A percentile compares a stretch with the other conserved stretches of the same genome.
These are phyloP conservation scores for Ptychadena robeensis DNA, from an alignment of 2,797 vertebrate genomes.

Conservation along the genomic window DNA sequence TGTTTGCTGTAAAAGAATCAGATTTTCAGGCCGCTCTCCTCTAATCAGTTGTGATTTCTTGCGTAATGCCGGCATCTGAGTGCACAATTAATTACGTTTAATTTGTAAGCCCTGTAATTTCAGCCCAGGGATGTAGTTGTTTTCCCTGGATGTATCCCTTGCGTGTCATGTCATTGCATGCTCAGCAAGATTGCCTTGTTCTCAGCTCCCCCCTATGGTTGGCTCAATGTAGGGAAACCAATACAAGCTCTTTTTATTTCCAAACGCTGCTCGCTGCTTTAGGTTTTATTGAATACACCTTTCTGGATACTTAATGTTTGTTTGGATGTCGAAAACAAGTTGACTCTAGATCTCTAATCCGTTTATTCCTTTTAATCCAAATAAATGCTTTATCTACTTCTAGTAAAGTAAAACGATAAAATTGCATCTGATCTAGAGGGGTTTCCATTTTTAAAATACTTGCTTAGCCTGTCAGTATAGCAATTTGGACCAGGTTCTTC, in stretches of 20 bases:
- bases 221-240: not conserved
- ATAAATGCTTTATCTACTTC: too few relatives aligned
- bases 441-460: too few relatives aligned
- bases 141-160: not conserved
- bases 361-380: too few relatives aligned
- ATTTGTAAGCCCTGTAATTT: not conserved
- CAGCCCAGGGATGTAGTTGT: not conserved
- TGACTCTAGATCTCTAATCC: too few relatives aligned
- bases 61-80: not conserved
- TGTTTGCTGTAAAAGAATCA: not conserved
- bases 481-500: too few relatives aligned
- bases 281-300: too few relatives aligned
- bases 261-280: not conserved
- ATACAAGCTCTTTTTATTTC: not conserved
- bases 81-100: conserved; percentile 3
- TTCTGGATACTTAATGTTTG: too few relatives aligned
- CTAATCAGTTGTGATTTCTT: not conserved
- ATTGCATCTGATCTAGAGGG: too few relatives aligned
- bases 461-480: too few relatives aligned
- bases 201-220: not conserved
- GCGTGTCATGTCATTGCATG: not conserved
- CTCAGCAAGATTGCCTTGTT: conserved; percentile 5
- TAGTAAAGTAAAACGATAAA: too few relatives aligned
- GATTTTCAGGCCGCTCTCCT: not conserved
- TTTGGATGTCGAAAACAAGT: not conserved